These are phyloP conservation scores for Deroplatys truncata DNA, from an alignment of 2,888 invertebrate genomes.

Conservation along the genomic window DNA sequence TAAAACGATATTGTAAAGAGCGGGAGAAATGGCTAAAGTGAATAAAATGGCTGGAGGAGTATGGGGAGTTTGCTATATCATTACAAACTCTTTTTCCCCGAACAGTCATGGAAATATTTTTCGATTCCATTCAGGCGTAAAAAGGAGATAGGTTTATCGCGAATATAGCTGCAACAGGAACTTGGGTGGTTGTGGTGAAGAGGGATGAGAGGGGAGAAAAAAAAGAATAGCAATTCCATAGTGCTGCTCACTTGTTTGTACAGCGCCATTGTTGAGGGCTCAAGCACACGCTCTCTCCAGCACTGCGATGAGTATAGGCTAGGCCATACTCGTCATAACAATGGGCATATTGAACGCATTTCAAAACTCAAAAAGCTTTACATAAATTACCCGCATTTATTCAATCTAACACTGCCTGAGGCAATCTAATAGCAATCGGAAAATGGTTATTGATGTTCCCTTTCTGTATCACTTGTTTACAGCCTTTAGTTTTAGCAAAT, in stretches of 20 bases:
- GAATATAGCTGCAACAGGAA: neutral
- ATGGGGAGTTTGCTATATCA: neutral
- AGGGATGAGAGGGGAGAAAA: neutral
- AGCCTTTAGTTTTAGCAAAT: neutral
- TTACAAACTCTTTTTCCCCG: neutral
- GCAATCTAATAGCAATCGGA: neutral
- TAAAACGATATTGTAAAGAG: neutral
- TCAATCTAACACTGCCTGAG: neutral
- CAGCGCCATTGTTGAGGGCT: neutral
- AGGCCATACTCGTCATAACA: neutral
- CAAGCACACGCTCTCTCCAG: neutral
- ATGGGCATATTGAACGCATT: neutral
- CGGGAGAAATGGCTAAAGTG: neutral
- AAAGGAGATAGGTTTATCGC: neutral
- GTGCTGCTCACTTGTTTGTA: neutral
- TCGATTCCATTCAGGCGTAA: neutral
- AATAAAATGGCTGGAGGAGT: neutral
- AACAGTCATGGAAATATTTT: neutral
- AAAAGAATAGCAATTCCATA: neutral
- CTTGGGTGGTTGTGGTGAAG: neutral
- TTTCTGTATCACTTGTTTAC: neutral
- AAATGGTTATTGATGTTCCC: neutral
- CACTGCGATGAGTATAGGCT: neutral
- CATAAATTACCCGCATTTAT: neutral
- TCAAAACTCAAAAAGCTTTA: neutral